Evolutionary conservation across 2,113 vertebrate genomes (phyloP).

Genomic region (Sakesphorus luctuosus): DNA sequence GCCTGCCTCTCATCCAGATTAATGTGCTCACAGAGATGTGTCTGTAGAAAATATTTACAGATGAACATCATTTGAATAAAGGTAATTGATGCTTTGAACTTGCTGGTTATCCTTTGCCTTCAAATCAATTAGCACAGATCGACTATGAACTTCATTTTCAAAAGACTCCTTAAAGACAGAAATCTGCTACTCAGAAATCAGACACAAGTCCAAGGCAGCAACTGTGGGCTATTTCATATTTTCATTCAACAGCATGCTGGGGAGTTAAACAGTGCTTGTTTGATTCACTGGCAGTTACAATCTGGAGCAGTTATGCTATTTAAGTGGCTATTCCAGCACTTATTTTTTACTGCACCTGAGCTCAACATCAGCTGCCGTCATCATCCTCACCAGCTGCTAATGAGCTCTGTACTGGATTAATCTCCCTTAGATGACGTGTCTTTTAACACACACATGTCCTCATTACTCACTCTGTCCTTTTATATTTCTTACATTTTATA

Average conservation of each 20-base stretch:
- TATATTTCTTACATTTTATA: not conserved
- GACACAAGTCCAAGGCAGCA: not conserved
- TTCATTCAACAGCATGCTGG: not conserved
- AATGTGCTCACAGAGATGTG: not conserved
- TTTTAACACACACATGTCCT: not conserved
- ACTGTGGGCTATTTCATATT: not conserved
- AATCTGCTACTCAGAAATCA: not conserved
- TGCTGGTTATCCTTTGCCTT: not conserved
- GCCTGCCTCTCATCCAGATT: not conserved
- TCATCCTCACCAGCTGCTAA: not conserved
- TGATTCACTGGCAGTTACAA: not conserved
- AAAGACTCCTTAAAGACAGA: not conserved
- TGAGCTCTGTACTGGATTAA: not conserved
- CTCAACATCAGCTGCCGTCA: conserved; percentile 4
- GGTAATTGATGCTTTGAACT: not conserved
- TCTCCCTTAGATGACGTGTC: not conserved
- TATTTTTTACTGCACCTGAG: not conserved
- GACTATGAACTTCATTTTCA: not conserved
- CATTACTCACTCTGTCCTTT: not conserved
- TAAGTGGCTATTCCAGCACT: not conserved
- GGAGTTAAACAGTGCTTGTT: not conserved
- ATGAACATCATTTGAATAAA: not conserved
- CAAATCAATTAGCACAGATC: not conserved
- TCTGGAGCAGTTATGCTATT: not conserved
- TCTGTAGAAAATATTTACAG: not conserved